These are phyloP conservation scores for Rhagoletis zephyria DNA, from an alignment of 1,140 invertebrate genomes.

Conservation along the genomic window DNA sequence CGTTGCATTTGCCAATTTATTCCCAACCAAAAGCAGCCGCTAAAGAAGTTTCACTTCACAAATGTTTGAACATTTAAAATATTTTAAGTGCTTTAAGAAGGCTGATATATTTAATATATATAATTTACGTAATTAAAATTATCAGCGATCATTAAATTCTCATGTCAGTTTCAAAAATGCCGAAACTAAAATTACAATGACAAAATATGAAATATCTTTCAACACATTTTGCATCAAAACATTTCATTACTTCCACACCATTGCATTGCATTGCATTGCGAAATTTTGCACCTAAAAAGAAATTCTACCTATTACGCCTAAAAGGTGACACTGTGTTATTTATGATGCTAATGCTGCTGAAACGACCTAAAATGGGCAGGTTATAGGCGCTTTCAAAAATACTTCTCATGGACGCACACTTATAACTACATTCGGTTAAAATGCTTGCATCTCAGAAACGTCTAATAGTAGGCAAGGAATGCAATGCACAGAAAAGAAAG, in stretches of 20 bases:
- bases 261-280: not conserved
- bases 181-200: not conserved
- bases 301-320: not conserved
- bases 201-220: not conserved
- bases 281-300: not conserved
- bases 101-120: too few relatives aligned
- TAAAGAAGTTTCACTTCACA: too few relatives aligned
- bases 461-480: not conserved
- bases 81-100: too few relatives aligned
- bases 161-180: too few relatives aligned
- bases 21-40: too few relatives aligned
- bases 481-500: not conserved
- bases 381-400: not conserved
- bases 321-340: not conserved
- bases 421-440: not conserved
- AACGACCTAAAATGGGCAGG: not conserved
- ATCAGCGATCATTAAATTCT: too few relatives aligned
- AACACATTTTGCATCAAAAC: not conserved
- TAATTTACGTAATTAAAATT: too few relatives aligned
- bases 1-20: too few relatives aligned
- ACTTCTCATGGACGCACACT: not conserved
- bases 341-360: not conserved
- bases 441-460: not conserved
- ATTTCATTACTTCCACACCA: not conserved
- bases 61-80: too few relatives aligned